Conservation (phyloP, 2,888 invertebrate genomes). For the Conus canariensis region DNA sequence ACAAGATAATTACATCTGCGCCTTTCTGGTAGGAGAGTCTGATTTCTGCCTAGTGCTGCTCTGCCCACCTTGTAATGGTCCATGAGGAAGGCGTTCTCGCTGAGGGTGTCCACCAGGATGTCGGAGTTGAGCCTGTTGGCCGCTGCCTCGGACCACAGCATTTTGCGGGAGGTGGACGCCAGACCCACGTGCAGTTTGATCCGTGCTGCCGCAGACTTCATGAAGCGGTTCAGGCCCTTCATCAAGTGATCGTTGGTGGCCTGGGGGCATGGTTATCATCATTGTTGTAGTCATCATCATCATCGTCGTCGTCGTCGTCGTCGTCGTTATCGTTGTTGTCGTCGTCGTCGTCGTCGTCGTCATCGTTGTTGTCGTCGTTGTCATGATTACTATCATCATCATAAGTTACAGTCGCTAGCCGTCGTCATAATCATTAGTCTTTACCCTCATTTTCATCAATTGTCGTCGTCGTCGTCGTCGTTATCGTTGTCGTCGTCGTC, state of each 20-base stretch:
- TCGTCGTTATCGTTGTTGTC: slow-evolving; percentile 12
- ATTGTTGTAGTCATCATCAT: not conserved
- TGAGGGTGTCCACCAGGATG: not conserved
- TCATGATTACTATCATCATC: slow-evolving; percentile 19
- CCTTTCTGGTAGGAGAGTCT: too few species aligned
- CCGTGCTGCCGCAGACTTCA: not conserved
- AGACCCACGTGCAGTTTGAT: slow-evolving; percentile 27
- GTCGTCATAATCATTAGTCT: slow-evolving; percentile 23
- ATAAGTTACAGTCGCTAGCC: not conserved
- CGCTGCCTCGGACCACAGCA: not conserved
- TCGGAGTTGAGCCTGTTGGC: not conserved
- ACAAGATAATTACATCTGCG: too few species aligned
- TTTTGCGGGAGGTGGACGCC: not conserved
- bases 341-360: slow-evolving; percentile 22
- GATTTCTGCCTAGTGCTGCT: too few species aligned
- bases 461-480: not conserved
- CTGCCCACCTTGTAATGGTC: slow-evolving; percentile 28
- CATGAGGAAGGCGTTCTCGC: slow-evolving; percentile 32
- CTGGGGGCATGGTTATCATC: not conserved
- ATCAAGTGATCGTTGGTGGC: not conserved
- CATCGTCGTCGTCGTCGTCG: not conserved
- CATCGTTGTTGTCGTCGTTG: not conserved
- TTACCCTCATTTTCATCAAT: not conserved
- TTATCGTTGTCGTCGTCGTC: not conserved
- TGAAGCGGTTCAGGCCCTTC: not conserved